A percentile compares a stretch with the other conserved stretches of the same genome.
phyloP scores from a whole-genome alignment of 2,888 invertebrate genomes.

The Eupithecia pulchellata region DNA sequence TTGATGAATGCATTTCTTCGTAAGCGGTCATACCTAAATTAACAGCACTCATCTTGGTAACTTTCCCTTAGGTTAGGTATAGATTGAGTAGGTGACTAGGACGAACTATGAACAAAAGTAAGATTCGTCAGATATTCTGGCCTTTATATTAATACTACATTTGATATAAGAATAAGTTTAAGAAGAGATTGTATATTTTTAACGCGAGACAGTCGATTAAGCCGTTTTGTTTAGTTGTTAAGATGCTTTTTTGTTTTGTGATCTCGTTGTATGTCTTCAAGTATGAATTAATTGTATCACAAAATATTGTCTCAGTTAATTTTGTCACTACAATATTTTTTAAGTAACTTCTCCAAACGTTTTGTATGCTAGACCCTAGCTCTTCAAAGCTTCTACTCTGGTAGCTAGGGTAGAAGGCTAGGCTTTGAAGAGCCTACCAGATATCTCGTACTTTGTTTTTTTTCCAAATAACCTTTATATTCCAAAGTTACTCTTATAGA shows the following conservation, averaged over 20 bases:
- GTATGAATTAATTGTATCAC: neutral
- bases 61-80: neutral
- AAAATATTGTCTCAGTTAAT: neutral
- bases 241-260: constrained; percentile 20
- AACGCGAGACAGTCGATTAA: neutral
- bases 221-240: constrained; percentile 11
- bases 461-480: neutral
- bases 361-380: neutral
- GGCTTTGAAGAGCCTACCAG: constrained; percentile 70
- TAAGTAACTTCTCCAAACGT: neutral
- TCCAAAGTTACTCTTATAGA: neutral
- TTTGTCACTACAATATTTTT: neutral
- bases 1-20: neutral
- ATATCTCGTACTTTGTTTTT: constrained; percentile 14
- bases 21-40: neutral
- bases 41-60: neutral
- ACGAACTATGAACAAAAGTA: neutral
- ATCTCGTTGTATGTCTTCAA: constrained; percentile 15
- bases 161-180: neutral
- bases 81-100: neutral
- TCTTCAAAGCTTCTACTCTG: too few species aligned
- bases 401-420: constrained; percentile 23
- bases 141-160: neutral
- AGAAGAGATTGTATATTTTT: constrained; percentile 3
- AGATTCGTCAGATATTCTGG: neutral